Evolutionary conservation across 2,113 vertebrate species (phyloP).

Genomic region (Euleptes europaea): DNA sequence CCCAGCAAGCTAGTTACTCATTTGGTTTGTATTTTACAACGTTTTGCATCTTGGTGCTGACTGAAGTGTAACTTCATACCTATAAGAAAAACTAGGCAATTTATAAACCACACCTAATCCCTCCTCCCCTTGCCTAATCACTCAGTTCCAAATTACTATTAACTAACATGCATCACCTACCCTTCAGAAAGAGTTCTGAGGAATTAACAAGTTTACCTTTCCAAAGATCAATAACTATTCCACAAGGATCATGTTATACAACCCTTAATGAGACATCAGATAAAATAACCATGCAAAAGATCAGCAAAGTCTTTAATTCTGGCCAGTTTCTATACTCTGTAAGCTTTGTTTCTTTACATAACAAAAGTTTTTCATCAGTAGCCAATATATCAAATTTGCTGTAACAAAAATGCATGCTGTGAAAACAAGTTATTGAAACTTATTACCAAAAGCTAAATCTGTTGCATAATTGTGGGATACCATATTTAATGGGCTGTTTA

Average conservation of each 20-base stretch:
- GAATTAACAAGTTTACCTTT: neutral
- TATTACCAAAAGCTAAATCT: neutral
- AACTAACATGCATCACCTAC: neutral
- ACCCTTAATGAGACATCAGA: neutral
- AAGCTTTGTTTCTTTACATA: conserved; percentile 5
- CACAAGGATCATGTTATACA: conserved; percentile 22
- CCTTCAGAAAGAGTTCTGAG: neutral
- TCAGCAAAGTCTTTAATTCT: neutral
- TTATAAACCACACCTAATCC: neutral
- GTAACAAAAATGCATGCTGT: neutral
- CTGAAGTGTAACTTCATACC: neutral
- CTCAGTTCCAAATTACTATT: neutral
- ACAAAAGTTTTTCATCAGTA: neutral
- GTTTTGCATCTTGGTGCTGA: neutral
- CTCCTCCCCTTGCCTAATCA: neutral
- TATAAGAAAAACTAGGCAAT: neutral
- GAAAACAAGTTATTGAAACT: neutral
- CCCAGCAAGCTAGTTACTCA: too few species aligned
- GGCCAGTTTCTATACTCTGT: conserved; percentile 21
- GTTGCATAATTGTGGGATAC: too few species aligned
- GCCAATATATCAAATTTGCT: neutral
- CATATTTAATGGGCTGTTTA: too few species aligned
- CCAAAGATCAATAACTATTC: neutral
- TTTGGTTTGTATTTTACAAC: neutral
- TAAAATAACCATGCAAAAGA: conserved; percentile 19